Evolutionary conservation across 2,888 invertebrate genomes (phyloP), one percentile per base, ranked within the genome.

Genomic region (Gandaritis pyraliata): DNA sequence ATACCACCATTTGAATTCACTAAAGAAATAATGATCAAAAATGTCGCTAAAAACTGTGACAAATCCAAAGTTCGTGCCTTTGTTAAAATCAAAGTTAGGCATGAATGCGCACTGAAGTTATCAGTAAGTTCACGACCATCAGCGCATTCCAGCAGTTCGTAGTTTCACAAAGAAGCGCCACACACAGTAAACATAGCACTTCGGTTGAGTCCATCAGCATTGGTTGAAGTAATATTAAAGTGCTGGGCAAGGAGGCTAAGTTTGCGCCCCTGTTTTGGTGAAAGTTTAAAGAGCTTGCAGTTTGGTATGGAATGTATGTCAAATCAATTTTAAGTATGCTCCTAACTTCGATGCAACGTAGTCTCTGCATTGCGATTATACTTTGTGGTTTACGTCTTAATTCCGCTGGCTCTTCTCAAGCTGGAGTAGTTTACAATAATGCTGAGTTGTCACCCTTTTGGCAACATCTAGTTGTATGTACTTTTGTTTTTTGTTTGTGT

Each of bases 241-340:
- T 60, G 47, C 53, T 46, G 52, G 13, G 61, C 65, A 68, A 69
- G 67, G 66, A 67, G 66, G 64, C 66, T 57, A 65, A 68, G 66
- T 71, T 73, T 64, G 62, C 67, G 69, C 61, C 65, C 67, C 63
- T 54, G 57, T 65, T 69, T 67, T 46, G 70, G 72, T 64, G 71
- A 76, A 76, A 72, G 69, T 70, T 62, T 51, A 16, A 62, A 65
- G 61, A 66, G 61, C 63, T 66, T 70, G 66, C 68, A 66, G 63
- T 62, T 71, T 71, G 50, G 62, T 46, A 41, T 66, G 48, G 23
- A 49, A 63, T 65, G 66, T 68, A 41, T 65, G 64, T 54, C 64
- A 64, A 49, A 61, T 57, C 53, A 57, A 57, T 57, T 57, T 51
- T 33, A 53, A 55, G 50, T 51, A 39, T 51, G 47, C 47, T 57